Evolutionary conservation across 2,113 vertebrate genomes (phyloP).

Genomic region (Pseudopipra pipra): DNA sequence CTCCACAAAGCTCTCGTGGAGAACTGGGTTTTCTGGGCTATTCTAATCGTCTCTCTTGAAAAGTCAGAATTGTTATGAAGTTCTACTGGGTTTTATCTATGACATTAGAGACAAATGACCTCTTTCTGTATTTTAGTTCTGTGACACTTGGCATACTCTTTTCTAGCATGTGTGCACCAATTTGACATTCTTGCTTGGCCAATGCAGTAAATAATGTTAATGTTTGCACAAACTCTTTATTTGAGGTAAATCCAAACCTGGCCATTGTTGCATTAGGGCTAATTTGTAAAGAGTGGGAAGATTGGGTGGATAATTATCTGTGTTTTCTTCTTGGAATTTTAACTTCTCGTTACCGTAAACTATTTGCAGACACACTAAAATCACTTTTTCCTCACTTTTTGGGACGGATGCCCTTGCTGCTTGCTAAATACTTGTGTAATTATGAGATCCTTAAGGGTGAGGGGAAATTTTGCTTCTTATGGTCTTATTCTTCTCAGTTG

Average conservation of each 20-base stretch:
- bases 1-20: not conserved
- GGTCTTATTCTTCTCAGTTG: not conserved
- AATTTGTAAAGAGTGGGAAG: not conserved
- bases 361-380: not conserved
- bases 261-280: not conserved
- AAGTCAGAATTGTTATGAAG: not conserved
- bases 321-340: not conserved
- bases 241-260: not conserved
- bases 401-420: not conserved
- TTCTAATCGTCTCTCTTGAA: not conserved
- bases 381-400: not conserved
- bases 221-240: not conserved
- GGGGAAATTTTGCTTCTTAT: not conserved
- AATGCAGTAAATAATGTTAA: not conserved
- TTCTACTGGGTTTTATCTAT: not conserved
- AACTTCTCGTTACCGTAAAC: not conserved
- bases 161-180: not conserved
- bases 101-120: not conserved
- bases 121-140: not conserved
- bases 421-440: not conserved
- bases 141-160: not conserved
- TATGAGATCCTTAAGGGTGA: not conserved
- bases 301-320: not conserved
- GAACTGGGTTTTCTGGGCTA: not conserved
- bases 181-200: not conserved